Evolutionary conservation across 2,797 vertebrate species (phyloP).

Genomic region (Coregonus sp.): DNA sequence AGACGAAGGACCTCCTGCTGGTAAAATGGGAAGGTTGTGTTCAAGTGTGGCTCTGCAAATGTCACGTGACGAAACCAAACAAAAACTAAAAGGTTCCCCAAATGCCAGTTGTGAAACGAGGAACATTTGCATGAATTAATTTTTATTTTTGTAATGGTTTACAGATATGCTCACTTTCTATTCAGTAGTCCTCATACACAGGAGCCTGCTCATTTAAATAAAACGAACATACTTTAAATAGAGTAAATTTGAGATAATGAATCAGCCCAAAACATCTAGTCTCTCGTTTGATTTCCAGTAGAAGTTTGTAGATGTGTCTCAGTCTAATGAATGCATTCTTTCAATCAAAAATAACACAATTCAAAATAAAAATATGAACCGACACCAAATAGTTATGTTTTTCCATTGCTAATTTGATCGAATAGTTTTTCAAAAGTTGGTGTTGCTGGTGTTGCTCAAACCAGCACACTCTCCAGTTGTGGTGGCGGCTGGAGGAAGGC

Average conservation of each 20-base stretch:
- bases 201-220: not conserved
- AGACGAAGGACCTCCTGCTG: not conserved
- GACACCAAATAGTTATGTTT: no score
- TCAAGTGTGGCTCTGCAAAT: not conserved
- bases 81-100: conserved; percentile 34
- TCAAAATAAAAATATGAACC: no score
- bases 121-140: not conserved
- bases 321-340: no score
- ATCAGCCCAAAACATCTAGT: no score
- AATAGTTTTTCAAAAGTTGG: no score
- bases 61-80: conserved; percentile 52
- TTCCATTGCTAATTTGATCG: no score
- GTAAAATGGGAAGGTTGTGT: not conserved
- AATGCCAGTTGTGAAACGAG: not conserved
- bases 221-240: not conserved
- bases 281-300: not conserved
- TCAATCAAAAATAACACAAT: no score
- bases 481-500: no score
- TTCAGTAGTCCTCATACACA: not conserved
- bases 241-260: no score
- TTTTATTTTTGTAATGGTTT: not conserved
- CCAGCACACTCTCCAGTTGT: no score
- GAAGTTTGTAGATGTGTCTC: no score
- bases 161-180: not conserved
- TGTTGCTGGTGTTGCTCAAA: no score